Evolutionary conservation across 2,797 vertebrate genomes (phyloP).

Genomic region (Gila robusta): DNA sequence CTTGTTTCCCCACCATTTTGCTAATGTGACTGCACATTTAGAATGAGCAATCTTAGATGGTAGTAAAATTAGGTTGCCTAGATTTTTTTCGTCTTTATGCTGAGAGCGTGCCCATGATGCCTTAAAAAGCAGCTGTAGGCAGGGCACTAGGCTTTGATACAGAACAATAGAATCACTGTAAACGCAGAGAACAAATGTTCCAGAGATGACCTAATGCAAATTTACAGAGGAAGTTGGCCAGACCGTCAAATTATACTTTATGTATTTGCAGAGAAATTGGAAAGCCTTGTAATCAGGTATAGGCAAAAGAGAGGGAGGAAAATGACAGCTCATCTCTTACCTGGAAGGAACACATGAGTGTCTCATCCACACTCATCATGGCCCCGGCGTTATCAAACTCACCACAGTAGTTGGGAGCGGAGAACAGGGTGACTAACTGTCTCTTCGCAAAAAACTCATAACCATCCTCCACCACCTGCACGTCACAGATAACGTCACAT

Average conservation of each 20-base stretch:
- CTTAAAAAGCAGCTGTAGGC: neutral
- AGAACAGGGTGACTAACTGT: conserved; percentile 85
- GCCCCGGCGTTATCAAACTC: conserved; percentile 86
- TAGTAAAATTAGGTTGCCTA: neutral
- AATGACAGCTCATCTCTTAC: conserved; percentile 59
- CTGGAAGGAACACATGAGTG: conserved; percentile 88
- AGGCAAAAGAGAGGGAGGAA: neutral
- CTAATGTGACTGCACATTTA: neutral
- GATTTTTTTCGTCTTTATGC: neutral
- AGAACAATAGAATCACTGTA: neutral
- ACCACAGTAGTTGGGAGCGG: conserved; percentile 86
- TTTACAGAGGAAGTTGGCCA: conserved; percentile 17
- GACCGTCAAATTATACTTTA: neutral
- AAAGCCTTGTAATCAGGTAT: neutral
- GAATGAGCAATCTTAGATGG: neutral
- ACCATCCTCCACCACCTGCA: conserved; percentile 85
- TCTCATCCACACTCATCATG: conserved; percentile 88
- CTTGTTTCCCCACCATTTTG: neutral
- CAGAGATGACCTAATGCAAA: conserved; percentile 11
- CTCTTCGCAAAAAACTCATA: conserved; percentile 87
- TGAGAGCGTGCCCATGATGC: neutral
- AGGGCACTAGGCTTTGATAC: neutral
- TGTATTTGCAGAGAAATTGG: neutral
- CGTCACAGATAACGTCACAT: conserved; percentile 17
- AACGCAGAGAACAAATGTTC: neutral